phyloP scores from a whole-genome alignment of 2,113 vertebrate species.

The Seriola dumerili region DNA sequence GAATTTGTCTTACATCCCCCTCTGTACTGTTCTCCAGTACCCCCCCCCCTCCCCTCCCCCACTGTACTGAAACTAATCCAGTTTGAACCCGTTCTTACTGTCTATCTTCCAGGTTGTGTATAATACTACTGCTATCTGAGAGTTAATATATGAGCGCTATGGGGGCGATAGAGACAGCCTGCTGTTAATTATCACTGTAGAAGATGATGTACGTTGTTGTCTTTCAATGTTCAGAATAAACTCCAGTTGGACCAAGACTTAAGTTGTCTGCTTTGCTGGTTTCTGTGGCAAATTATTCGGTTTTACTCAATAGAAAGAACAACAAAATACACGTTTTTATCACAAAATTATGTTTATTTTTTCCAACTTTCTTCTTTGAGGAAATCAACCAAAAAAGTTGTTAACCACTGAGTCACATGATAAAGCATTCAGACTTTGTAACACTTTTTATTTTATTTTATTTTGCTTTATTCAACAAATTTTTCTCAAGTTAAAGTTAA shows the following conservation, averaged over 20 bases:
- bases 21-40: neutral
- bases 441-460: too few species aligned
- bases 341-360: too few species aligned
- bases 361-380: too few species aligned
- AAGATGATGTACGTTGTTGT: slow-evolving; percentile 83
- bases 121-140: slow-evolving; percentile 78
- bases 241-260: slow-evolving; percentile 82
- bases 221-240: slow-evolving; percentile 87
- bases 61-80: slow-evolving; percentile 57
- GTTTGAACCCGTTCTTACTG: slow-evolving; percentile 62
- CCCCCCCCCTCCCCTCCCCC: neutral
- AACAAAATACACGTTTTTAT: too few species aligned
- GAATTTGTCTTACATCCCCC: slow-evolving; percentile 40
- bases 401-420: too few species aligned
- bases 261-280: neutral
- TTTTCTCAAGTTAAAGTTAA: too few species aligned
- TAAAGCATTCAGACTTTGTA: too few species aligned
- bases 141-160: slow-evolving; percentile 82
- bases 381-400: too few species aligned
- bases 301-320: too few species aligned
- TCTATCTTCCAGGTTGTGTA: slow-evolving; percentile 72
- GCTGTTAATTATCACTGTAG: slow-evolving; percentile 84
- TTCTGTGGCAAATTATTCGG: neutral
- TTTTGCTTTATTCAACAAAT: too few species aligned
- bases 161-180: slow-evolving; percentile 63